Evolutionary conservation across 2,888 invertebrate genomes (phyloP).

Genomic region (Drosophila pseudotakahashii): DNA sequence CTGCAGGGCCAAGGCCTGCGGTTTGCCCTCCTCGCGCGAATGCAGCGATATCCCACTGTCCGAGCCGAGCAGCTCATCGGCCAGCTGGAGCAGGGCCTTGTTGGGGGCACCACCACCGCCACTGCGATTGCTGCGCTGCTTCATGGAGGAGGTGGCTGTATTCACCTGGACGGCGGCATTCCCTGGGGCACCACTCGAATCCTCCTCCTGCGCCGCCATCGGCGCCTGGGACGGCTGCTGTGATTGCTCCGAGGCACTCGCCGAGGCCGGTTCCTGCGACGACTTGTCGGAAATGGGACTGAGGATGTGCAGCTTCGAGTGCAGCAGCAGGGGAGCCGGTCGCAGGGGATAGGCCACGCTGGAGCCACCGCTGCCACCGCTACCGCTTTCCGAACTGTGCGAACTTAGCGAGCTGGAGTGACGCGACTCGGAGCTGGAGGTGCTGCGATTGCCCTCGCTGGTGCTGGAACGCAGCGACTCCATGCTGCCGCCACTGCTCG

Average conservation of each 20-base stretch:
- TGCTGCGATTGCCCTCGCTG: constrained; percentile 94
- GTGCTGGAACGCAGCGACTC: constrained; percentile 94
- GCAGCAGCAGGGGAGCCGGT: constrained; percentile 89
- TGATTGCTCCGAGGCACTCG: constrained; percentile 87
- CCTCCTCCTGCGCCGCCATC: constrained; percentile 41
- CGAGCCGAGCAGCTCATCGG: constrained; percentile 92
- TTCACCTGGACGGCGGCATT: constrained; percentile 1
- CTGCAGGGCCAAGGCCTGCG: constrained; percentile 85
- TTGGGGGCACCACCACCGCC: constrained; percentile 86
- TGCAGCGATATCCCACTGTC: constrained; percentile 95
- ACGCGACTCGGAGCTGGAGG: constrained; percentile 93
- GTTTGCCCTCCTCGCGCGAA: constrained; percentile 91
- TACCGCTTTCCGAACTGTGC: constrained; percentile 91
- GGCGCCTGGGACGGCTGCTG: constrained; percentile 86
- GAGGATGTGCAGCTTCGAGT: constrained; percentile 92
- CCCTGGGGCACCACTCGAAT: constrained; percentile 21
- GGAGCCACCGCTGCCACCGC: constrained; percentile 76
- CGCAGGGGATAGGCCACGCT: constrained; percentile 87
- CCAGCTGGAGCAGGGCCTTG: constrained; percentile 86
- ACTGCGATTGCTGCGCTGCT: constrained; percentile 40
- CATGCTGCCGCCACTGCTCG: constrained; percentile 94
- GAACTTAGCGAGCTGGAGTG: constrained; percentile 93
- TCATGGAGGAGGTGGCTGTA: constrained; percentile 4
- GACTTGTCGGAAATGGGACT: constrained; percentile 96
- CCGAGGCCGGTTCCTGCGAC: constrained; percentile 92